These are phyloP conservation scores for Paragorgia papillata DNA, from an alignment of 92 coral and sea anemone species.

Conservation along the genomic window DNA sequence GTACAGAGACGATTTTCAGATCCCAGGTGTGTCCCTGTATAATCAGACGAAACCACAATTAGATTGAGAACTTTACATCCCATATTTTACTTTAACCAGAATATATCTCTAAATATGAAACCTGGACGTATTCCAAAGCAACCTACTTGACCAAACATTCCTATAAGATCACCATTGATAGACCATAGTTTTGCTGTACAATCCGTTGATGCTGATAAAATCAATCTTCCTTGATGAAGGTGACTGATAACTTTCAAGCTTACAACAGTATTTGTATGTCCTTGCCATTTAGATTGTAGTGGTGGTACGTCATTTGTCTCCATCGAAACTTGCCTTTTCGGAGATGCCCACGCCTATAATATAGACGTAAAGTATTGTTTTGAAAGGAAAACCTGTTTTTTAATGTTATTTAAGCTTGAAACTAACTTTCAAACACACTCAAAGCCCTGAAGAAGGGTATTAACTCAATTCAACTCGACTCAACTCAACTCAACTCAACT, in stretches of 20 bases:
- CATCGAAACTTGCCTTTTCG: constrained; percentile 57
- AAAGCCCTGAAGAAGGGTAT: too few species aligned
- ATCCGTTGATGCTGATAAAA: constrained; percentile 85
- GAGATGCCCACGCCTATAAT: constrained; percentile 78
- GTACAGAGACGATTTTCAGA: background rate
- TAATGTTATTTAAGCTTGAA: too few species aligned
- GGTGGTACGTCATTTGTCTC: constrained; percentile 65
- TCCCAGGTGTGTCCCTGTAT: constrained; percentile 5
- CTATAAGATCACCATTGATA: constrained; percentile 68
- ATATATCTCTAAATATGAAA: too few species aligned
- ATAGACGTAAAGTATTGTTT: background rate
- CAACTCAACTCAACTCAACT: too few species aligned
- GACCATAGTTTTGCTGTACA: constrained; percentile 93
- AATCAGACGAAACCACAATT: background rate
- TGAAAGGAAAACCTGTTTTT: too few species aligned
- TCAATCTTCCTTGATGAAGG: constrained; percentile 53
- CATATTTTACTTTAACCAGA: too few species aligned
- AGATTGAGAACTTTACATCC: too few species aligned
- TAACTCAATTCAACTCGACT: too few species aligned
- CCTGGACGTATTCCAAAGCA: too few species aligned
- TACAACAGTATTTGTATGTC: constrained; percentile 73
- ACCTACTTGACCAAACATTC: constrained; percentile 95
- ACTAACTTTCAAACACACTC: too few species aligned
- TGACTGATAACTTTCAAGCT: constrained; percentile 70
- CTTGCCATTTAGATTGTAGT: constrained; percentile 68